These are phyloP conservation scores for Noctua fimbriata DNA, from an alignment of 2,888 invertebrate species.

Conservation along the genomic window DNA sequence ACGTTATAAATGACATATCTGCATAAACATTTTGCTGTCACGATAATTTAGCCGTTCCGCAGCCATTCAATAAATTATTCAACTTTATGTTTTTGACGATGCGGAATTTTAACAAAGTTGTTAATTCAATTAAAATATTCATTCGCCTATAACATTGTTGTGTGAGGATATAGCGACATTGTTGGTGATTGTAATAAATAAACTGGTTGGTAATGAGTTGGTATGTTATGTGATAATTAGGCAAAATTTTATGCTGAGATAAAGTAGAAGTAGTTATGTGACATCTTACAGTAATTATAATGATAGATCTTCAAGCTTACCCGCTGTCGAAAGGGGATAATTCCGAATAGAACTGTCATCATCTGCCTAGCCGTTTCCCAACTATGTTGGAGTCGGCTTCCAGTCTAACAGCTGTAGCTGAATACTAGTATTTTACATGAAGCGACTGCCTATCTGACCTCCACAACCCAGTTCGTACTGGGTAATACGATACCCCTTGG, in stretches of 20 bases:
- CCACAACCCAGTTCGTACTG: too few relatives aligned
- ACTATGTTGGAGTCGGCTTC: too few relatives aligned
- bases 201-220: neutral
- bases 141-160: constrained; percentile 62
- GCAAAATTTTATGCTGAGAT: constrained; percentile 7
- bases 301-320: neutral
- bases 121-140: constrained; percentile 66
- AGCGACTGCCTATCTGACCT: too few relatives aligned
- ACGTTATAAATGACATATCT: neutral
- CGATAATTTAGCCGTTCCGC: constrained; percentile 20
- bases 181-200: constrained; percentile 24
- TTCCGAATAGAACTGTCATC: too few relatives aligned
- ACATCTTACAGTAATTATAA: neutral
- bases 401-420: too few relatives aligned
- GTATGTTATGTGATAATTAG: constrained; percentile 37
- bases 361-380: too few relatives aligned
- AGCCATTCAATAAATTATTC: constrained; percentile 47
- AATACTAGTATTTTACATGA: too few relatives aligned
- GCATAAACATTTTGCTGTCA: constrained; percentile 14
- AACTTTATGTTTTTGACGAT: constrained; percentile 58
- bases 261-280: neutral
- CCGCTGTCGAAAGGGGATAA: too few relatives aligned
- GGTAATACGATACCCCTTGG: too few relatives aligned
- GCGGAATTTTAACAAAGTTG: constrained; percentile 70
- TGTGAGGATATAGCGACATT: constrained; percentile 28